A percentile compares a stretch with the other conserved stretches of the same genome.
Conservation (phyloP, 2,113 vertebrate genomes). For the Himantopus leucocephalus region DNA sequence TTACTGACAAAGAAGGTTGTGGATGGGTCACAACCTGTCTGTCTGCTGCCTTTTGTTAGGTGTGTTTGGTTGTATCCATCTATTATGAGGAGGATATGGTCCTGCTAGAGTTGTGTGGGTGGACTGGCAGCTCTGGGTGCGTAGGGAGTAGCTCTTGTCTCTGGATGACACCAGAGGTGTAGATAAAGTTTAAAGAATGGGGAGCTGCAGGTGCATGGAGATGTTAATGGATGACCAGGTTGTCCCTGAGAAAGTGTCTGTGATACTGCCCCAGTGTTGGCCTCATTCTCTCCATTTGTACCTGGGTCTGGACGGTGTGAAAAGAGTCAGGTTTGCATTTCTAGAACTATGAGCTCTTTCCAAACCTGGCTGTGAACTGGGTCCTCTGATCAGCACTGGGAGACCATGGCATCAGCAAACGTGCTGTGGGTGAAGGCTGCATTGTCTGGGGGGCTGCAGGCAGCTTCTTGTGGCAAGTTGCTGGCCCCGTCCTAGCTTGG, state of each 20-base stretch:
- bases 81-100: fast-evolving
- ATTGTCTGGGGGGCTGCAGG: neutral
- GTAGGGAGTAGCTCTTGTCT: neutral
- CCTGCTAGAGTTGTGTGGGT: neutral
- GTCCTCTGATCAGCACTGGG: neutral
- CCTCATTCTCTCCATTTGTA: fast-evolving
- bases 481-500: neutral
- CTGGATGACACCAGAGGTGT: too few relatives aligned
- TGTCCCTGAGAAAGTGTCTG: neutral
- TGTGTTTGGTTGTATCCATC: fast-evolving
- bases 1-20: neutral
- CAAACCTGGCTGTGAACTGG: neutral
- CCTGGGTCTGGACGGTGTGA: fast-evolving
- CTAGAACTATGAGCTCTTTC: neutral
- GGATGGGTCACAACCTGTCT: neutral
- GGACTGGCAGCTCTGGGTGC: neutral
- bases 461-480: fast-evolving
- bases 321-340: neutral
- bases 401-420: fast-evolving
- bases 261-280: fast-evolving
- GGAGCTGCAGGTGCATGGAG: neutral
- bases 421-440: fast-evolving
- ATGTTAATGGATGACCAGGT: fast-evolving
- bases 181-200: neutral
- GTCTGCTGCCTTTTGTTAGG: fast-evolving